phyloP scores from a whole-genome alignment of 2,888 invertebrate species.

The Cheilosia scutellata region DNA sequence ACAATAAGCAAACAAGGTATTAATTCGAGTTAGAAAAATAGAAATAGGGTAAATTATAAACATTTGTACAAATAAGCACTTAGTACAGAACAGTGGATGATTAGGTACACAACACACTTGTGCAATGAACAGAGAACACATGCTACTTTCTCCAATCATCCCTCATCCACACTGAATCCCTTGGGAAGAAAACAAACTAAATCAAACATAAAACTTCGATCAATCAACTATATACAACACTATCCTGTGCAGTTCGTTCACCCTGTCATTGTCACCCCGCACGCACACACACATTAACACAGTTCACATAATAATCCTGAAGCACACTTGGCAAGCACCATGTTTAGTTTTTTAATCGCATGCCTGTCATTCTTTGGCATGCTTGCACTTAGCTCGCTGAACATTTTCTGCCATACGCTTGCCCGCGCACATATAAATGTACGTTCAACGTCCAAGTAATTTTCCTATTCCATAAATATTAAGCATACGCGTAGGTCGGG shows the following conservation, averaged over 20 bases:
- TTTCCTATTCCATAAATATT: conserved; percentile 56
- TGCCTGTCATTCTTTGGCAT: conserved; percentile 27
- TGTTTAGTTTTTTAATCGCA: conserved; percentile 53
- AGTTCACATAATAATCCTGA: not conserved
- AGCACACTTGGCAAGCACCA: conserved; percentile 33
- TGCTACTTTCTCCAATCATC: not conserved
- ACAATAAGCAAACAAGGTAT: no score
- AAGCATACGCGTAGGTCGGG: conserved; percentile 24
- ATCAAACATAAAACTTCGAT: conserved; percentile 12
- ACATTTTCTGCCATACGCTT: conserved; percentile 10
- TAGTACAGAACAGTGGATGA: no score
- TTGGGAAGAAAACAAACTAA: not conserved
- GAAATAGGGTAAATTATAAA: no score
- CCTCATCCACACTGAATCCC: not conserved
- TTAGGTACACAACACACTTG: no score
- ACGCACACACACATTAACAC: conserved; percentile 31
- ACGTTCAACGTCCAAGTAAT: conserved; percentile 46
- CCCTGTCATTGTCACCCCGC: conserved; percentile 30
- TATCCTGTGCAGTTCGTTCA: conserved; percentile 27
- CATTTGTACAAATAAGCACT: no score
- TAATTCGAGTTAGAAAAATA: no score
- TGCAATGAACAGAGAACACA: not conserved
- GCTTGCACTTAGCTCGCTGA: conserved; percentile 23
- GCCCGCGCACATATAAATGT: conserved; percentile 5
- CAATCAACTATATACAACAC: conserved; percentile 5